Conservation (phyloP, 92 coral and sea anemone species). For the Palythoa caribaeorum region DNA sequence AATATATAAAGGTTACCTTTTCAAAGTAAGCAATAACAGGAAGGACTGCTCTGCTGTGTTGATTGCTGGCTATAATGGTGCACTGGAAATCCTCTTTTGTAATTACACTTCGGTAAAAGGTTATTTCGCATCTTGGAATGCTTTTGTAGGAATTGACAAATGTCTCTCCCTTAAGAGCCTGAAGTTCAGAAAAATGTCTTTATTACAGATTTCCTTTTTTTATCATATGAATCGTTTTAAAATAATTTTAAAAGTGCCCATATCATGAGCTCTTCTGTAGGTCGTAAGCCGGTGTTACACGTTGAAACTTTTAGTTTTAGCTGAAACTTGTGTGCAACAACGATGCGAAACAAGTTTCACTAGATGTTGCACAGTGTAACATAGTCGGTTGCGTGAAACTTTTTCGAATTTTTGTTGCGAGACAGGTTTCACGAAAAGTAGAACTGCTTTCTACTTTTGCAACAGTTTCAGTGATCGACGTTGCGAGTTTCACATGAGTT, state of each 20-base stretch:
- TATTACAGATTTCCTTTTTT: not conserved
- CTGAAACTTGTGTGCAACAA: no score
- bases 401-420: no score
- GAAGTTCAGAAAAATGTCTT: not conserved
- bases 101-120: not conserved
- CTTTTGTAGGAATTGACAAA: slow-evolving; percentile 1
- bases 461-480: no score
- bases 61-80: not conserved
- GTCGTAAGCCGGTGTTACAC: no score
- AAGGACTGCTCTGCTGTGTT: not conserved
- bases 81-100: slow-evolving; percentile 22
- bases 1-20: slow-evolving; percentile 7
- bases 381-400: no score
- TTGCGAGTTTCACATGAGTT: no score
- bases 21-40: slow-evolving; percentile 11
- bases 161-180: not conserved
- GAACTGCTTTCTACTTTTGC: no score
- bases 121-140: slow-evolving; percentile 19
- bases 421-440: no score
- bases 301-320: no score
- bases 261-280: not conserved
- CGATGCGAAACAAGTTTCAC: no score
- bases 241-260: not conserved
- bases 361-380: no score
- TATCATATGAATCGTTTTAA: not conserved